Evolutionary conservation across 2,888 invertebrate genomes (phyloP).

Genomic region (Cephalotes varians): DNA sequence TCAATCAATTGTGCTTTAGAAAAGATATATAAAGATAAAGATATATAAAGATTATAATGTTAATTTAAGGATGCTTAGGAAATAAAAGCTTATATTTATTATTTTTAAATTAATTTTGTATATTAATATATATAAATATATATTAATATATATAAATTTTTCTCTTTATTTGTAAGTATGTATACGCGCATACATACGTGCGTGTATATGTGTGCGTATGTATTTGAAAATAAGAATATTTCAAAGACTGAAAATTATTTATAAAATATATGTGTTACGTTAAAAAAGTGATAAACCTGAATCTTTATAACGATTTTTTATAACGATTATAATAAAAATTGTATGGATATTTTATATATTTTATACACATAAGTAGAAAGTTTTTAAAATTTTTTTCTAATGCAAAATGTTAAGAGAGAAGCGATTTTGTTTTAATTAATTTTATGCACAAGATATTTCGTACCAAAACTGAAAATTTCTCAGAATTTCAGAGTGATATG

Average conservation of each 20-base stretch:
- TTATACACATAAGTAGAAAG: neutral
- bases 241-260: neutral
- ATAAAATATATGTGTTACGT: neutral
- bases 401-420: neutral
- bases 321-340: neutral
- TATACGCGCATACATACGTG: neutral
- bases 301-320: neutral
- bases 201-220: neutral
- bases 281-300: slow-evolving; percentile 5
- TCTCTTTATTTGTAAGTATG: neutral
- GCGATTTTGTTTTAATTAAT: neutral
- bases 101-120: neutral
- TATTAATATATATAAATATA: no score
- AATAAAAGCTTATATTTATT: neutral
- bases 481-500: neutral
- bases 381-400: neutral
- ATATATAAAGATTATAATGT: no score
- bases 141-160: neutral
- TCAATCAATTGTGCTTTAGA: neutral
- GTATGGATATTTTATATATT: neutral
- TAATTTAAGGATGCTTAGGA: no score
- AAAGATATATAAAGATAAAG: neutral
- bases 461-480: neutral
- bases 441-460: neutral
- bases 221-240: neutral